Percentiles rank a stretch among this genome's conserved stretches.
Evolutionary conservation across 2,888 invertebrate species (phyloP).

Genomic region (Xestoiulus laeticollis): DNA sequence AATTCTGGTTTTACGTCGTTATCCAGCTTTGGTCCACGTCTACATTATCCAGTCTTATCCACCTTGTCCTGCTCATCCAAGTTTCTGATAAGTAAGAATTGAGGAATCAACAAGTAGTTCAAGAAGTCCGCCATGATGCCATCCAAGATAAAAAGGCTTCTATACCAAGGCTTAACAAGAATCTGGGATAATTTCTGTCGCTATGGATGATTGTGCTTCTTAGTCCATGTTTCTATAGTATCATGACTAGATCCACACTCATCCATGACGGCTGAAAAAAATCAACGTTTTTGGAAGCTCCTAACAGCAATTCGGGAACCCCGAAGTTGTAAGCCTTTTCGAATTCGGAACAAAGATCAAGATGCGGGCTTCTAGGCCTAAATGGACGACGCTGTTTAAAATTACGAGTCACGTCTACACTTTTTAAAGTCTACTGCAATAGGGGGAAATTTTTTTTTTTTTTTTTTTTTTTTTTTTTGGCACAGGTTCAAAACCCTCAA

Average conservation of each 20-base stretch:
- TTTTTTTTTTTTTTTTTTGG: too few species aligned
- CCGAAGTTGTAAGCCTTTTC: not conserved
- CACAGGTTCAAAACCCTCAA: not conserved
- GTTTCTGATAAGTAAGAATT: not conserved
- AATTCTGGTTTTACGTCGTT: too few species aligned
- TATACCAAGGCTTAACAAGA: too few species aligned
- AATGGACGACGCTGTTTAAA: not conserved
- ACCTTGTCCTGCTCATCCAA: too few species aligned
- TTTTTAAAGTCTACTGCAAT: not conserved
- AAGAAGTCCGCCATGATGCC: too few species aligned
- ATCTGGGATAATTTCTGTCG: not conserved
- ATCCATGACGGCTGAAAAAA: slow-evolving; percentile 54
- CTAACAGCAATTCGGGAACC: not conserved
- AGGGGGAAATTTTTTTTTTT: not conserved
- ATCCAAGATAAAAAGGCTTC: too few species aligned
- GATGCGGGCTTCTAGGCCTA: not conserved
- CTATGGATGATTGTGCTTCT: slow-evolving; percentile 56
- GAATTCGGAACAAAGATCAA: not conserved
- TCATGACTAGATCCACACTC: slow-evolving; percentile 58
- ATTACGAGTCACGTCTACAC: not conserved
- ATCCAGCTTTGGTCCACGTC: too few species aligned
- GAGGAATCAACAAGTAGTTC: not conserved
- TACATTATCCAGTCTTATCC: too few species aligned
- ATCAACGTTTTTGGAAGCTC: not conserved
- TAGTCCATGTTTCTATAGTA: slow-evolving; percentile 55